Evolutionary conservation across 2,888 invertebrate species (phyloP), one percentile per base, ranked within the genome.

Genomic region (Glaucopsyche alexis): DNA sequence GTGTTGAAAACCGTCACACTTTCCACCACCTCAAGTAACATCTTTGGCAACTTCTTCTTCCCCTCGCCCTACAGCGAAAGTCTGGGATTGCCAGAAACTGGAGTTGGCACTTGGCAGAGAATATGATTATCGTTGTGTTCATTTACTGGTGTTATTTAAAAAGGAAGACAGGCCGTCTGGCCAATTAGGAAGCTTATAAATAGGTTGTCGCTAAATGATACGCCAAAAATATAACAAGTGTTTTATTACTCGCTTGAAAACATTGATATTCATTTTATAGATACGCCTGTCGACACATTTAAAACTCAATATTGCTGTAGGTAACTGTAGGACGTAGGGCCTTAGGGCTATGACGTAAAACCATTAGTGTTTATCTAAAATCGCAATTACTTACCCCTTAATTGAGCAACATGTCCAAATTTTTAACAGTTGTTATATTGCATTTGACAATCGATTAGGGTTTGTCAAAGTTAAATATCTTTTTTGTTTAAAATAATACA

Each of bases 181-280:
- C 29, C 60, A 60, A 60, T 60, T 60, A 60, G 11, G 29, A 29
- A 60, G 60, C 7, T 38, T 60, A 38, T 60, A 60, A 60, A 60
- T 60, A 60, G 60, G 29, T 13, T 60, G 60, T 60, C 60, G 60
- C 29, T 13, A 29, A 29, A 60, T 60, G 60, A 29, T 38, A 29
- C 60, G 60, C 60, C 60, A 60, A 60, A 60, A 60, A 60, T 60
- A 60, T 60, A 60, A 60, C 60, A 38, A 60, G 29, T 29, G 60
- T 60, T 60, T 60, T 6, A 60, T 60, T 14, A 38, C 60, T 29
- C 14, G 60, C 29, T 38, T 60, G 11, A 19, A 0, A 19, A 60
- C 29, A 38, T 29, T 60, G 29, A 60, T 29, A 11, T 29, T 19
- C 1, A 13, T 13, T 60, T 29, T 38, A 38, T 60, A 60, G 60